Conservation (phyloP, 2,113 vertebrate genomes). For the Hippocampus mohnikei region DNA sequence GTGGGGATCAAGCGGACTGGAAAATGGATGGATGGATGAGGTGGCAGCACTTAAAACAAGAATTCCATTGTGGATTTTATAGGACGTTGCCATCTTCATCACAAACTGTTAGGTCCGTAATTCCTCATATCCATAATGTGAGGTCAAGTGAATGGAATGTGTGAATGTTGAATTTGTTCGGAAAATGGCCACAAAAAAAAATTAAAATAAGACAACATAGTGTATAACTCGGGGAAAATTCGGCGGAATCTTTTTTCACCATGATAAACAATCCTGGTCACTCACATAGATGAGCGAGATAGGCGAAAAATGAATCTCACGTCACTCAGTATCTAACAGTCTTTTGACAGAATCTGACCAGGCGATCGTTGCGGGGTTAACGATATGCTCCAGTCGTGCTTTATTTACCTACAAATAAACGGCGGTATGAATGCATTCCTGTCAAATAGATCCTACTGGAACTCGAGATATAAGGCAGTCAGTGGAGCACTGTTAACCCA, state of each 20-base stretch:
- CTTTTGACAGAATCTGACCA: neutral
- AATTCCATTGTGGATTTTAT: neutral
- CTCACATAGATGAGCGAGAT: too few species aligned
- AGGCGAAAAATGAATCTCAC: neutral
- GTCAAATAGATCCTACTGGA: neutral
- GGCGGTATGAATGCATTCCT: neutral
- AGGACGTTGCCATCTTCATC: neutral
- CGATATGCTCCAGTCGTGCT: neutral
- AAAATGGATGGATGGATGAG: neutral
- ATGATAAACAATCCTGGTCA: neutral
- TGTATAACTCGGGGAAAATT: neutral
- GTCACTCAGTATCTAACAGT: neutral
- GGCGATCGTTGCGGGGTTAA: neutral
- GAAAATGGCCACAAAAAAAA: neutral
- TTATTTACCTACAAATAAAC: neutral
- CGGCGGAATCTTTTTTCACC: neutral
- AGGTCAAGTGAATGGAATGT: neutral
- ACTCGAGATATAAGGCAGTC: conserved; percentile 46
- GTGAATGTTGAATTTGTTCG: neutral
- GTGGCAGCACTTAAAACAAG: neutral
- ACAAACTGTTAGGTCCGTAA: neutral
- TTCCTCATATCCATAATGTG: neutral
- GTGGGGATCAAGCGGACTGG: too few species aligned
- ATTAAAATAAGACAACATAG: neutral
- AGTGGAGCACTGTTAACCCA: conserved; percentile 49